phyloP scores from a whole-genome alignment of 2,797 vertebrate genomes.

The Otus scops region DNA sequence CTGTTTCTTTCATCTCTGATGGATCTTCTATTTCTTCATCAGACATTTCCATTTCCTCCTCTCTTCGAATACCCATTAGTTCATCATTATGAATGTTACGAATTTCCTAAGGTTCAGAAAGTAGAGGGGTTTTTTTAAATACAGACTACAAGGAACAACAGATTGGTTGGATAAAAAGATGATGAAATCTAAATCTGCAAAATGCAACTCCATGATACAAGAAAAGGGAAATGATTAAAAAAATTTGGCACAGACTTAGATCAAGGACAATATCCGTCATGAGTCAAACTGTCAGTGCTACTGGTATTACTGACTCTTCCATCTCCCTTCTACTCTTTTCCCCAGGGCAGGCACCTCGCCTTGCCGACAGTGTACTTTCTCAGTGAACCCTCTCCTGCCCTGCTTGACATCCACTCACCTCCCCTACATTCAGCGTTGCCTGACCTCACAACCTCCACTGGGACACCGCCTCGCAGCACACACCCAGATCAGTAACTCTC shows the following conservation, averaged over 20 bases:
- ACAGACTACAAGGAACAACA: not conserved
- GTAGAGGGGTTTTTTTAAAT: not conserved
- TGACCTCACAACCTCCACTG: fast-evolving
- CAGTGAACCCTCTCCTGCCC: not conserved
- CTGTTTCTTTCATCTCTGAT: constrained; percentile 86
- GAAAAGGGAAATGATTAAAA: not conserved
- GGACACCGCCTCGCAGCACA: not conserved
- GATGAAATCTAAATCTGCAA: constrained; percentile 5
- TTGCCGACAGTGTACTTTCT: not conserved
- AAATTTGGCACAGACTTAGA: not conserved
- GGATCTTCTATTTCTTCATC: constrained; percentile 92
- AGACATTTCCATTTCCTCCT: constrained; percentile 99
- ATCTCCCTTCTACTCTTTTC: not conserved
- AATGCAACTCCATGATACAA: not conserved
- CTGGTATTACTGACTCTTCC: not conserved
- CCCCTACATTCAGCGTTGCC: not conserved
- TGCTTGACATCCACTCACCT: fast-evolving
- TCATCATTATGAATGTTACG: constrained; percentile 96
- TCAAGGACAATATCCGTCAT: not conserved
- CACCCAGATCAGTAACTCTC: not conserved
- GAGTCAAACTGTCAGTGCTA: not conserved
- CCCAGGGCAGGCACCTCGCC: not conserved
- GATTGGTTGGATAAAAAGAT: not conserved
- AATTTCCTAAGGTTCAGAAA: constrained; percentile 87
- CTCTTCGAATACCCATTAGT: constrained; percentile 94